A percentile compares a stretch with the other conserved stretches of the same genome.
Evolutionary conservation across 2,888 invertebrate genomes (phyloP).

Genomic region (Chymomyza caudatula): DNA sequence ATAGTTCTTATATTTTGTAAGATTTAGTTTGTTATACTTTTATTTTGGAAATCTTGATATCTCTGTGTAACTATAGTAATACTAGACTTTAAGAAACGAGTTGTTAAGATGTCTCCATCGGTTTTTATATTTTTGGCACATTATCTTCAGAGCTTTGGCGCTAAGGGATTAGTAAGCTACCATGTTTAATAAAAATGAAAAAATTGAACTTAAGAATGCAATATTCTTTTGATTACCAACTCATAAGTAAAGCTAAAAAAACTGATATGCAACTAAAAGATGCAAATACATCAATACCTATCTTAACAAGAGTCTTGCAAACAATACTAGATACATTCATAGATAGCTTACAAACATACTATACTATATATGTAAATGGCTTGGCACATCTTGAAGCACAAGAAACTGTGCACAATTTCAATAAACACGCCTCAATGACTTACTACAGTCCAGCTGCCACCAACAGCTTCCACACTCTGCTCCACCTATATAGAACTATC

Average conservation of each 20-base stretch:
- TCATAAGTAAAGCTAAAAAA: neutral
- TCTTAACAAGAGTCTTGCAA: too few species aligned
- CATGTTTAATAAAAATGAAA: too few species aligned
- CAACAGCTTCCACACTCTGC: neutral
- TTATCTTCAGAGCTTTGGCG: too few species aligned
- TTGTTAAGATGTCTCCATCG: too few species aligned
- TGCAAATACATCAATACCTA: neutral
- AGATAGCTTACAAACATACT: neutral
- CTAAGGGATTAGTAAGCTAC: too few species aligned
- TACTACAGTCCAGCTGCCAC: constrained; percentile 10
- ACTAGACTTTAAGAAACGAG: too few species aligned
- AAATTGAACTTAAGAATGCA: neutral
- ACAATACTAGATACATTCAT: neutral
- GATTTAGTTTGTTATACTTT: too few species aligned
- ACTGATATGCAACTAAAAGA: neutral
- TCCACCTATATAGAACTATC: neutral
- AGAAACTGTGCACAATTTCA: constrained; percentile 34
- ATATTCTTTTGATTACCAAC: neutral
- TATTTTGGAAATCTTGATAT: too few species aligned
- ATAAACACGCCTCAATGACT: constrained; percentile 35
- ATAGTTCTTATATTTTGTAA: too few species aligned
- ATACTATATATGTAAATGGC: neutral
- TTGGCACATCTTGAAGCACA: constrained; percentile 11
- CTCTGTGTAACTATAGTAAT: too few species aligned
- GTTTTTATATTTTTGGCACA: too few species aligned